Evolutionary conservation across 2,888 invertebrate species (phyloP).

Genomic region (Ichneumon xanthorius): DNA sequence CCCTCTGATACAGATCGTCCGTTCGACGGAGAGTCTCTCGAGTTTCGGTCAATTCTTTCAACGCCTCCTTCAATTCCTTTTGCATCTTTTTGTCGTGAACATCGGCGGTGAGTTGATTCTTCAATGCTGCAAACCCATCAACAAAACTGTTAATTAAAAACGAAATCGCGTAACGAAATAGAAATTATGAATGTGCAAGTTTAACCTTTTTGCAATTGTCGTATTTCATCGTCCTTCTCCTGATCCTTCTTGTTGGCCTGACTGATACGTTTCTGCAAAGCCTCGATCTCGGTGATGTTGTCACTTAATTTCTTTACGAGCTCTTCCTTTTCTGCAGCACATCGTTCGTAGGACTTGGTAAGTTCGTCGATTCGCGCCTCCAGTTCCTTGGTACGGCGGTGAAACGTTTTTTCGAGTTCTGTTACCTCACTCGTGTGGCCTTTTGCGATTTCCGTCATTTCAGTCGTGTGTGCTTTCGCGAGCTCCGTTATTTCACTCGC

Average conservation of each 20-base stretch:
- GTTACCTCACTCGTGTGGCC: conserved; percentile 36
- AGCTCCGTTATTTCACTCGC: conserved; percentile 35
- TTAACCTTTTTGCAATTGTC: conserved; percentile 77
- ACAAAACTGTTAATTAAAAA: conserved; percentile 59
- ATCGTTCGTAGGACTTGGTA: conserved; percentile 39
- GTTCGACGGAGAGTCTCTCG: conserved; percentile 66
- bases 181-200: conserved; percentile 4
- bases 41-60: conserved; percentile 71
- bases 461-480: conserved; percentile 25
- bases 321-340: conserved; percentile 52
- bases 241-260: conserved; percentile 66
- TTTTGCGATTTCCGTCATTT: conserved; percentile 30
- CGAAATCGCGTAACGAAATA: background rate
- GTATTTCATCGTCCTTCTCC: conserved; percentile 80
- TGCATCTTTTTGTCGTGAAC: conserved; percentile 72
- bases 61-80: conserved; percentile 72
- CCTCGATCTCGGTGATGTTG: conserved; percentile 53
- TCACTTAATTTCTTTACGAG: conserved; percentile 57
- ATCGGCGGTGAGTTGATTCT: conserved; percentile 44
- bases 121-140: conserved; percentile 53
- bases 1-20: conserved; percentile 64
- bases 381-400: conserved; percentile 7
- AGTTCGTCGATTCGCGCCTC: conserved; percentile 49
- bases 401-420: conserved; percentile 9
- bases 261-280: conserved; percentile 65